Percentiles rank a stretch among this genome's conserved stretches.
Evolutionary conservation across 2,888 invertebrate species (phyloP).

Genomic region (Drosophila trichaetosa): DNA sequence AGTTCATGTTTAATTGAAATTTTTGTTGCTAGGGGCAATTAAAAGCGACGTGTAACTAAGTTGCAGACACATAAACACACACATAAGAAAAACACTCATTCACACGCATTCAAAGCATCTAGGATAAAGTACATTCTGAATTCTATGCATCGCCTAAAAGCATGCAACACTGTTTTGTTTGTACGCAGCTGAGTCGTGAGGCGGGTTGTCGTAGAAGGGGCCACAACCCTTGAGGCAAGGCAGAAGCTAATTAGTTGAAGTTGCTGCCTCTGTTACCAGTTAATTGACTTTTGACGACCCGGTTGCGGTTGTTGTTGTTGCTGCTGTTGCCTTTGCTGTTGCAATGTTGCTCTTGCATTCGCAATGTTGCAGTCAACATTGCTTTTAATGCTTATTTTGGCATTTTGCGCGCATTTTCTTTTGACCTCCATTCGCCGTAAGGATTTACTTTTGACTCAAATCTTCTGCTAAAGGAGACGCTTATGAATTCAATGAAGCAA

Average conservation of each 20-base stretch:
- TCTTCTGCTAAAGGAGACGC: conserved; percentile 33
- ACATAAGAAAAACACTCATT: neutral
- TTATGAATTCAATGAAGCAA: conserved; percentile 73
- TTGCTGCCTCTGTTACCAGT: conserved; percentile 72
- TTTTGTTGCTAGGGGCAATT: conserved; percentile 10
- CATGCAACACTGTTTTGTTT: conserved; percentile 51
- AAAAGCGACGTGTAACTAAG: conserved; percentile 13
- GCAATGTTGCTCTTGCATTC: conserved; percentile 7
- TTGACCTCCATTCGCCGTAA: conserved; percentile 17
- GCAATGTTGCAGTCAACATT: conserved; percentile 31
- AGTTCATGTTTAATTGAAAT: neutral
- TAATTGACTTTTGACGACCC: conserved; percentile 77
- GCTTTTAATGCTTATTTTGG: conserved; percentile 52
- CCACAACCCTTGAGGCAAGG: conserved; percentile 57
- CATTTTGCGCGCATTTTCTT: conserved; percentile 21
- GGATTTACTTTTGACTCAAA: conserved; percentile 45
- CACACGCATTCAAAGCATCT: conserved; percentile 9
- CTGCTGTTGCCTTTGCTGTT: conserved; percentile 4
- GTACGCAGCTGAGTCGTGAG: conserved; percentile 4
- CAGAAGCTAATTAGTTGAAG: conserved; percentile 74
- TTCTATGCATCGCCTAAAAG: conserved; percentile 39
- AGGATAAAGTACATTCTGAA: conserved; percentile 24
- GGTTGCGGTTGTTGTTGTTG: conserved; percentile 30
- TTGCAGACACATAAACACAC: conserved; percentile 7
- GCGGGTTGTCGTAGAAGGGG: conserved; percentile 29